A percentile compares a stretch with the other conserved stretches of the same genome.
These are phyloP conservation scores for Toxotes jaculatrix DNA, from an alignment of 2,113 vertebrate genomes.

Conservation along the genomic window DNA sequence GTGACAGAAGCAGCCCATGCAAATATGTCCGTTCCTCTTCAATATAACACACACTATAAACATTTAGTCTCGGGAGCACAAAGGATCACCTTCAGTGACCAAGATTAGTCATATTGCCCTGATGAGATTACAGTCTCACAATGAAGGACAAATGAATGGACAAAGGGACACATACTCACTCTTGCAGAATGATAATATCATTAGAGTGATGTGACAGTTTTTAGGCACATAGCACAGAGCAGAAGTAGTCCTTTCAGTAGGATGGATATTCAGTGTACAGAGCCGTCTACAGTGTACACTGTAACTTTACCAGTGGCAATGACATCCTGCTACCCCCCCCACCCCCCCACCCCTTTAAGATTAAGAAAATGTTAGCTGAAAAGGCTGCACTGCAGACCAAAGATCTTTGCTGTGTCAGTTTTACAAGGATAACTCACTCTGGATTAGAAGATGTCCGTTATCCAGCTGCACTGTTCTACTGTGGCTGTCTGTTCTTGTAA, in stretches of 20 bases:
- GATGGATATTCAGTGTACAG: not conserved
- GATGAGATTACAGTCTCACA: constrained; percentile 11
- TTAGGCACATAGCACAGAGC: not conserved
- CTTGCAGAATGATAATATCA: not conserved
- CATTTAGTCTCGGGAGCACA: constrained; percentile 60
- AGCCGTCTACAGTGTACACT: not conserved
- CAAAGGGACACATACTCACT: not conserved
- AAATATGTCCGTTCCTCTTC: constrained; percentile 49
- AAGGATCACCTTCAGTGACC: constrained; percentile 29
- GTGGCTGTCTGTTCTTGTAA: constrained; percentile 16
- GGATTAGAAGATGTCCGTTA: constrained; percentile 85
- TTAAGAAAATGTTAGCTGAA: constrained; percentile 54
- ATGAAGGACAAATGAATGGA: not conserved
- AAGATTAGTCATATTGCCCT: constrained; percentile 39
- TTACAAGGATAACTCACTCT: constrained; percentile 85
- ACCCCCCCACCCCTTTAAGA: not conserved
- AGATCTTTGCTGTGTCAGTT: constrained; percentile 22
- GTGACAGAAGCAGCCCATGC: constrained; percentile 41
- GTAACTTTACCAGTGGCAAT: constrained; percentile 12
- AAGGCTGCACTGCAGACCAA: not conserved
- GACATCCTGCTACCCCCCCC: constrained; percentile 11
- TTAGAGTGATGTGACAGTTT: not conserved
- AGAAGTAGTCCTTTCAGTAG: constrained; percentile 1
- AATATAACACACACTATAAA: constrained; percentile 58
- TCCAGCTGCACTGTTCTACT: constrained; percentile 72